Conservation (phyloP, 2,888 invertebrate species). For the Drosophila sordidula region DNA sequence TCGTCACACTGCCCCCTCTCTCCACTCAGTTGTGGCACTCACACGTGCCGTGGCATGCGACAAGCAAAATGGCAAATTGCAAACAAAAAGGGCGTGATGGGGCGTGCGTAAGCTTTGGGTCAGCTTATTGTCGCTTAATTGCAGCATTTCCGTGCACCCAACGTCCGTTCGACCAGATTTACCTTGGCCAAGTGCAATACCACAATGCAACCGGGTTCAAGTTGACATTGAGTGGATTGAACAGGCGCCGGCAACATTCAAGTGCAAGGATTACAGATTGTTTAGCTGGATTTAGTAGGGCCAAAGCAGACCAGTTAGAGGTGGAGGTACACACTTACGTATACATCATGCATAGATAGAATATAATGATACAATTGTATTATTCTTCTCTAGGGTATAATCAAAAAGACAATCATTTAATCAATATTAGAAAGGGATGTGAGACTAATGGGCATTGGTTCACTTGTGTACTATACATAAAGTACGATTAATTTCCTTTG, state of each 20-base stretch:
- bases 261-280: constrained; percentile 39
- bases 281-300: not conserved
- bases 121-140: constrained; percentile 77
- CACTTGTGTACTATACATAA: too few species aligned
- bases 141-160: constrained; percentile 27
- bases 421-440: too few species aligned
- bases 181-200: constrained; percentile 52
- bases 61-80: constrained; percentile 50
- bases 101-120: constrained; percentile 50
- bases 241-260: constrained; percentile 15
- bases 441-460: too few species aligned
- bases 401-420: too few species aligned
- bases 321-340: not conserved
- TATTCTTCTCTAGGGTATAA: too few species aligned
- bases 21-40: constrained; percentile 9
- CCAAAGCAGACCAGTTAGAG: not conserved
- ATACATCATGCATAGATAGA: too few species aligned
- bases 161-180: constrained; percentile 23
- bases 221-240: constrained; percentile 28
- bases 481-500: too few species aligned
- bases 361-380: too few species aligned
- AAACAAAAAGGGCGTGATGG: constrained; percentile 34
- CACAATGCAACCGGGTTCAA: constrained; percentile 31
- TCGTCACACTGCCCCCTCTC: not conserved
- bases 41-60: constrained; percentile 30